Conservation (phyloP, 2,797 vertebrate species). For the Xiphophorus birchmanni region DNA sequence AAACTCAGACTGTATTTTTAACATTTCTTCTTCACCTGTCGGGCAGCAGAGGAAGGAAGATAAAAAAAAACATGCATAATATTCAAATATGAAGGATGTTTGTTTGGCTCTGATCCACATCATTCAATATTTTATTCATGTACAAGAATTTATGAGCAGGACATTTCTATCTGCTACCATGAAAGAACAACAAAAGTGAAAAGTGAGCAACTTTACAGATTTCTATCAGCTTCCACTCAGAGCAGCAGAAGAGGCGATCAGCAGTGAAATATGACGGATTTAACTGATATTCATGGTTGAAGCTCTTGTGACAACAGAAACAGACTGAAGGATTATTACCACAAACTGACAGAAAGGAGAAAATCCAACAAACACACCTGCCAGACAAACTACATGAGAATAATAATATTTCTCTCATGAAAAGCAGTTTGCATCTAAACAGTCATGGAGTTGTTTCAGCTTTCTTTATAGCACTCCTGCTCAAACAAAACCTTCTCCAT, state of each 20-base stretch:
- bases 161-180: not conserved
- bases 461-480: not conserved
- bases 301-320: not conserved
- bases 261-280: not conserved
- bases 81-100: conserved; percentile 28
- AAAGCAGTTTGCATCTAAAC: not conserved
- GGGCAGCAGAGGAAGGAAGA: conserved; percentile 18
- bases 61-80: conserved; percentile 18
- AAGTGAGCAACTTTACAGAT: too few relatives aligned
- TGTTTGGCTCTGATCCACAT: not conserved
- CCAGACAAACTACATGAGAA: too few relatives aligned
- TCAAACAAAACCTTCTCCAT: not conserved
- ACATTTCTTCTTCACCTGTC: conserved; percentile 13
- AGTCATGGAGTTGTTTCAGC: not conserved
- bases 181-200: not conserved
- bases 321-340: not conserved
- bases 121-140: conserved; percentile 15
- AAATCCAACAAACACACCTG: not conserved
- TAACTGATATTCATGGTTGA: not conserved
- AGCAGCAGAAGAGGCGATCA: not conserved
- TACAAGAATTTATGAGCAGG: not conserved
- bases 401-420: not conserved
- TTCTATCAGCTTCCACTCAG: not conserved
- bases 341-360: not conserved
- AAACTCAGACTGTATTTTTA: conserved; percentile 18